phyloP scores from a whole-genome alignment of 2,888 invertebrate species.

The Scelioninae gen. 1 region DNA sequence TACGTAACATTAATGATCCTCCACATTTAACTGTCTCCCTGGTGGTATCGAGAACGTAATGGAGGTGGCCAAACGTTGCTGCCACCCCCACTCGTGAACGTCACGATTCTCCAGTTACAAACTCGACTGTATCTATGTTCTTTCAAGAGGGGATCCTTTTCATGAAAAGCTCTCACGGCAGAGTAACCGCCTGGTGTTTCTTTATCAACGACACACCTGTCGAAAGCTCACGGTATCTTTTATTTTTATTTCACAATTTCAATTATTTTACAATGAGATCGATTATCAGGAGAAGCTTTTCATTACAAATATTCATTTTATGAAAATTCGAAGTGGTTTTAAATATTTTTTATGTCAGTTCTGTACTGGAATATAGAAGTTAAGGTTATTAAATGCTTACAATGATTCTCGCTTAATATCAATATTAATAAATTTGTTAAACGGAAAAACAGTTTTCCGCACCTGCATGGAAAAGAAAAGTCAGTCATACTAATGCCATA shows the following conservation, averaged over 20 bases:
- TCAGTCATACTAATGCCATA: too few species aligned
- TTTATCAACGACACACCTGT: constrained; percentile 76
- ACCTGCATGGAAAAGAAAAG: too few species aligned
- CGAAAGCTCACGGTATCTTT: constrained; percentile 64
- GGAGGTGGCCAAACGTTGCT: constrained; percentile 80
- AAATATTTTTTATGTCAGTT: too few species aligned
- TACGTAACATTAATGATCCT: constrained; percentile 72
- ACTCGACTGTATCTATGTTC: constrained; percentile 53
- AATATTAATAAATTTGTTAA: too few species aligned
- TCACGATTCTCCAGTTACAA: constrained; percentile 72
- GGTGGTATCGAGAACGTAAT: constrained; percentile 78
- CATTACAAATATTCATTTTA: too few species aligned
- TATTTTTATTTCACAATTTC: background rate
- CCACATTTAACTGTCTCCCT: constrained; percentile 79
- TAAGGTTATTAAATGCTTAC: too few species aligned
- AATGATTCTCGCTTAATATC: too few species aligned
- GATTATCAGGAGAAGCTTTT: too few species aligned
- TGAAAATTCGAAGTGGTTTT: too few species aligned
- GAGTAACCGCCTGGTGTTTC: constrained; percentile 78
- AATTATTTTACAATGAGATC: background rate
- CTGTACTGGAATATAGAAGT: too few species aligned
- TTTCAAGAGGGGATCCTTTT: constrained; percentile 64
- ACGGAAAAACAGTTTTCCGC: too few species aligned
- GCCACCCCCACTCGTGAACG: constrained; percentile 77
- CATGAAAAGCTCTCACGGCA: constrained; percentile 75